phyloP scores from a whole-genome alignment of 1,140 invertebrate species.

The Aphaenogaster floridana region DNA sequence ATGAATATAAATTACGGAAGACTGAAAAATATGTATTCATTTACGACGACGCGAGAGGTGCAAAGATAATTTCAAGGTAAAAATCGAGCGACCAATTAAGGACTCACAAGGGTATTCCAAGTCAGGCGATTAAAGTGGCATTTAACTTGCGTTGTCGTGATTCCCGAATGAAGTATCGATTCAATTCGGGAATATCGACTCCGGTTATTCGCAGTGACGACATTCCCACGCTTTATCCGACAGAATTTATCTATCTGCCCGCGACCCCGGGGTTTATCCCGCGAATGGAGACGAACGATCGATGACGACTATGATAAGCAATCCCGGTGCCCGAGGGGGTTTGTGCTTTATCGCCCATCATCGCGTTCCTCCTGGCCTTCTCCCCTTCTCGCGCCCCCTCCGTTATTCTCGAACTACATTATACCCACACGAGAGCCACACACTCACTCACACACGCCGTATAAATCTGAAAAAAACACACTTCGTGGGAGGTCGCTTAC shows the following conservation, averaged over 20 bases:
- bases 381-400: too few species aligned
- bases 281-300: constrained; percentile 43
- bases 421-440: background rate
- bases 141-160: background rate
- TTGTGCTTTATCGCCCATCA: constrained; percentile 59
- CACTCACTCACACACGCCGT: background rate
- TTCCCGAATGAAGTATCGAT: constrained; percentile 6
- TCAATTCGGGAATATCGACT: constrained; percentile 17
- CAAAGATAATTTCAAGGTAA: background rate
- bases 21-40: background rate
- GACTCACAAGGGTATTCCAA: background rate
- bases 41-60: background rate
- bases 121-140: background rate
- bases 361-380: constrained; percentile 24
- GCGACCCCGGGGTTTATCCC: constrained; percentile 30
- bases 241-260: constrained; percentile 20
- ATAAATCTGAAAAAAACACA: constrained; percentile 20
- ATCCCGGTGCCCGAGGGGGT: constrained; percentile 40
- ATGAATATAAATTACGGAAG: background rate
- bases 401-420: constrained; percentile 33
- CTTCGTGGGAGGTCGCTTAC: background rate
- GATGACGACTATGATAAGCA: constrained; percentile 59
- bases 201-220: constrained; percentile 10
- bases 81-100: background rate
- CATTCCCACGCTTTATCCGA: constrained; percentile 31